phyloP scores from a whole-genome alignment of 2,113 vertebrate genomes.

The Mungos mungo region DNA sequence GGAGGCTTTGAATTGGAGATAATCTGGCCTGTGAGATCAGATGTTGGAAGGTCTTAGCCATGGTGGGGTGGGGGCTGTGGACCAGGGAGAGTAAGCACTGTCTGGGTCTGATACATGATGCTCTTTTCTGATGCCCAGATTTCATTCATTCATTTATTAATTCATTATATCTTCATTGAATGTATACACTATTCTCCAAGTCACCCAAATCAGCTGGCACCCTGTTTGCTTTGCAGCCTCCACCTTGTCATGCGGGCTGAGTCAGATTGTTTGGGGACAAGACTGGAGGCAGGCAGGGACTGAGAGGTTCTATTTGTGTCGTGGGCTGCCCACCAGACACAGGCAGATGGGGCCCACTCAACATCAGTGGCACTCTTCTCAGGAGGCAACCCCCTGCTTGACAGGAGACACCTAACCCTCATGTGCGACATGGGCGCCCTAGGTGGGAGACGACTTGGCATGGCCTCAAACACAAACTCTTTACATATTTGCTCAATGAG shows the following conservation, averaged over 20 bases:
- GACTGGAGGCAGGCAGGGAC: background rate
- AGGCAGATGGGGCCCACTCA: background rate
- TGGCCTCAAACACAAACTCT: too few relatives aligned
- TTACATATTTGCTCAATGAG: background rate
- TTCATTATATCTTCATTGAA: background rate
- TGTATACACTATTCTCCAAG: background rate
- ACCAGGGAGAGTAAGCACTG: background rate
- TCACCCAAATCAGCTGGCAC: background rate
- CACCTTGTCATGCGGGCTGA: background rate
- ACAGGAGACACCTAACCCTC: background rate
- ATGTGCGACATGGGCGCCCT: fast-evolving
- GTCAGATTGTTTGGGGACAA: background rate
- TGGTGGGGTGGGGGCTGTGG: background rate
- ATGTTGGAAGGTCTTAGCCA: background rate
- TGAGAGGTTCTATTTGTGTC: background rate
- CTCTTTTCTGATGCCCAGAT: background rate
- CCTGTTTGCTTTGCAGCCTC: background rate
- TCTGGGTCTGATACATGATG: background rate
- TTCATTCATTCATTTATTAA: background rate
- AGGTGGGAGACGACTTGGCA: background rate
- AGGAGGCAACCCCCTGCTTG: too few relatives aligned
- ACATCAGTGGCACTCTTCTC: background rate
- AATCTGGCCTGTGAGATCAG: background rate
- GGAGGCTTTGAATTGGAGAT: background rate
- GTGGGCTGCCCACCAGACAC: background rate